Conservation (phyloP, 2,113 vertebrate species). For the Podarcis muralis region DNA sequence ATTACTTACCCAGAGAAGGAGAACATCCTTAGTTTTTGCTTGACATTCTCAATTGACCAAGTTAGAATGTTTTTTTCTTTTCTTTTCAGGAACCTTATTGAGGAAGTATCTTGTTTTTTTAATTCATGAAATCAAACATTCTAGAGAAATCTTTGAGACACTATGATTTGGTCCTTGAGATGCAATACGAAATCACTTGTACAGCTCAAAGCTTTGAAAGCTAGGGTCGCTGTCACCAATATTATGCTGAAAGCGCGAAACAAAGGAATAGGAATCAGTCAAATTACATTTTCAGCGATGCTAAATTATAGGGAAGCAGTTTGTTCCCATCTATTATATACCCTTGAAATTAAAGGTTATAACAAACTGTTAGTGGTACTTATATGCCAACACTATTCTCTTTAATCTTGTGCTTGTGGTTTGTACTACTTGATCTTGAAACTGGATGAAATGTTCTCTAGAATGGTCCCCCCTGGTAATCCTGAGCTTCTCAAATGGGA, state of each 20-base stretch:
- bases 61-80: not conserved
- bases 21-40: not conserved
- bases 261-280: constrained; percentile 2
- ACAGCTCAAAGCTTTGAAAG: constrained; percentile 5
- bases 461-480: not conserved
- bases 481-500: not conserved
- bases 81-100: not conserved
- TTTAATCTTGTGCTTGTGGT: not conserved
- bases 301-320: constrained; percentile 19
- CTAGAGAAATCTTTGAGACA: not conserved
- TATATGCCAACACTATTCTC: not conserved
- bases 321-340: not conserved
- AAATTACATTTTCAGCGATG: constrained; percentile 41
- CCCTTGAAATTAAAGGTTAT: not conserved
- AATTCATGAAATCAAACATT: not conserved
- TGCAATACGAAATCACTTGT: rapidly evolving
- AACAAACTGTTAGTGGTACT: not conserved
- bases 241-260: not conserved
- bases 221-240: not conserved
- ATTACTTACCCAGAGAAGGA: not conserved
- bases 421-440: constrained; percentile 15
- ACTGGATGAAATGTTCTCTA: constrained; percentile 1
- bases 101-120: not conserved
- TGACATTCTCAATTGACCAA: not conserved
- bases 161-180: not conserved